phyloP scores from a whole-genome alignment of 2,888 invertebrate genomes.

The Latrodectus hesperus region DNA sequence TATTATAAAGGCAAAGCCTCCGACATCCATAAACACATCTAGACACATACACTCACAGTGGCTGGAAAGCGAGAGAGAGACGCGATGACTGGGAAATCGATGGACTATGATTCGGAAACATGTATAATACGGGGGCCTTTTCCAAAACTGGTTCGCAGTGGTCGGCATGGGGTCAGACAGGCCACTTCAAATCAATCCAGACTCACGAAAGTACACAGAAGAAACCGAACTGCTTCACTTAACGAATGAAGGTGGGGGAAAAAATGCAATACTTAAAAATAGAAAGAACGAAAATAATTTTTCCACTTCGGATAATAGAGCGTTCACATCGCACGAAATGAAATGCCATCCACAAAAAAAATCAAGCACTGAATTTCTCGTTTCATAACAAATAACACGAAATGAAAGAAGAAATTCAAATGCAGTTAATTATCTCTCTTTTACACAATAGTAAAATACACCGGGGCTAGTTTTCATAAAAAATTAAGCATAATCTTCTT shows the following conservation, averaged over 20 bases:
- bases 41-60: neutral
- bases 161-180: neutral
- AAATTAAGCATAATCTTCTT: too few relatives aligned
- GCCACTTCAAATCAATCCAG: neutral
- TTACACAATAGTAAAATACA: too few relatives aligned
- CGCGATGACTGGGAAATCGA: conserved; percentile 42
- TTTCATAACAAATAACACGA: too few relatives aligned
- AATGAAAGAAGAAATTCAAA: too few relatives aligned
- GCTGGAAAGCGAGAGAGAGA: neutral
- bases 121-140: conserved; percentile 41
- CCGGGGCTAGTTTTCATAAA: too few relatives aligned
- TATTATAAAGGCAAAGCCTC: conserved; percentile 56
- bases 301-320: too few relatives aligned
- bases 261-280: too few relatives aligned
- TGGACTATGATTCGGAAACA: conserved; percentile 60
- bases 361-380: too few relatives aligned
- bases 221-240: neutral
- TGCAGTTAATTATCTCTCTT: too few relatives aligned
- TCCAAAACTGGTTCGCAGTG: conserved; percentile 50
- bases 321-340: too few relatives aligned
- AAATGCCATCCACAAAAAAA: too few relatives aligned
- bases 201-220: neutral
- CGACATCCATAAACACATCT: conserved; percentile 66
- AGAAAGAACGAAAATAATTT: too few relatives aligned
- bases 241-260: neutral